Evolutionary conservation across 2,888 invertebrate genomes (phyloP).

Genomic region (Coremacera marginata): DNA sequence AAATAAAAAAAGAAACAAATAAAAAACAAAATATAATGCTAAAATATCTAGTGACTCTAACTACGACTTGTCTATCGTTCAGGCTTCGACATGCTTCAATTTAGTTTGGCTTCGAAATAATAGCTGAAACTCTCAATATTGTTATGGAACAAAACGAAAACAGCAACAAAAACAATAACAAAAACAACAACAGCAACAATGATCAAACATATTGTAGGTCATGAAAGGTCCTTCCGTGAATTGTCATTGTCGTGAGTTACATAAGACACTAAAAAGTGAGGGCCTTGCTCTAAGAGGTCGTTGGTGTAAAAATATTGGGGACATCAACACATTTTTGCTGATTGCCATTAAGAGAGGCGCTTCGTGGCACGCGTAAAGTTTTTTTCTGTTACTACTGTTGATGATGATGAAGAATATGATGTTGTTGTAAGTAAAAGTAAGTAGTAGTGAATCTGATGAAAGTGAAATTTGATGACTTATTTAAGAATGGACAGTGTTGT

Average conservation of each 20-base stretch:
- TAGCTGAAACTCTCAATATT: constrained; percentile 6
- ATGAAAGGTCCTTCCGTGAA: constrained; percentile 55
- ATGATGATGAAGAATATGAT: neutral
- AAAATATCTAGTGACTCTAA: neutral
- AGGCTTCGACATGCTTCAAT: constrained; percentile 25
- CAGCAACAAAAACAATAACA: constrained; percentile 34
- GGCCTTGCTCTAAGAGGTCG: neutral
- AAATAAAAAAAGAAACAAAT: neutral
- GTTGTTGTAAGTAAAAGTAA: neutral
- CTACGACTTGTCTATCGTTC: neutral
- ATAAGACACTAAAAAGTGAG: constrained; percentile 37
- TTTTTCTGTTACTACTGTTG: neutral
- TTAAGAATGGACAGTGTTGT: no score
- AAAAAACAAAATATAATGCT: neutral
- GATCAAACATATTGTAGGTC: constrained; percentile 47
- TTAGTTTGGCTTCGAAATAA: constrained; percentile 2
- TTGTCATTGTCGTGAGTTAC: constrained; percentile 55
- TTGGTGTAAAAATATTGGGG: neutral
- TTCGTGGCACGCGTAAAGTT: neutral
- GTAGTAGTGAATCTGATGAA: neutral
- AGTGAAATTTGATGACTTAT: no score
- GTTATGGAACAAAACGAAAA: neutral
- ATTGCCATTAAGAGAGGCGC: neutral
- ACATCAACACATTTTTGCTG: neutral
- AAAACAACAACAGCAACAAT: constrained; percentile 42